These are phyloP conservation scores for Lithophane socia DNA, from an alignment of 2,888 invertebrate genomes.

Conservation along the genomic window DNA sequence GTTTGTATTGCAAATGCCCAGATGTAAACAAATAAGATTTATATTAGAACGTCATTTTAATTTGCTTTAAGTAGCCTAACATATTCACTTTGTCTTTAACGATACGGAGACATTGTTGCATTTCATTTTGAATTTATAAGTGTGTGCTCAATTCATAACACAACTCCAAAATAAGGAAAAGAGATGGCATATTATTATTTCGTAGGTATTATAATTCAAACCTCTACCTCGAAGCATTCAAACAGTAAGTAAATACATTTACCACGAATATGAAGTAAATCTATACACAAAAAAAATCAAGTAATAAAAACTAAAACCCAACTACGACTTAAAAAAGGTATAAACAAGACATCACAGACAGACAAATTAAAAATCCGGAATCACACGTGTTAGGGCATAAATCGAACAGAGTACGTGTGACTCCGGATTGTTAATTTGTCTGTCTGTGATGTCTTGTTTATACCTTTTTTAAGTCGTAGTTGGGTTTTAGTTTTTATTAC, in stretches of 20 bases:
- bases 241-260: constrained; percentile 24
- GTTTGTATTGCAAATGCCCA: background rate
- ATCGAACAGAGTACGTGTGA: no score
- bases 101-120: background rate
- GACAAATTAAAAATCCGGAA: no score
- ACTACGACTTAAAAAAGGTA: no score
- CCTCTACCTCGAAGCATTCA: constrained; percentile 43
- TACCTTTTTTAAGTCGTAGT: no score
- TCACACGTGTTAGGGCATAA: no score
- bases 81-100: background rate
- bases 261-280: constrained; percentile 13
- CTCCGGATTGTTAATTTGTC: no score
- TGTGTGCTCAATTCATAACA: background rate
- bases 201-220: constrained; percentile 3
- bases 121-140: background rate
- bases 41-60: background rate
- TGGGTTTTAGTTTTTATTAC: no score
- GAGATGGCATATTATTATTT: constrained; percentile 8
- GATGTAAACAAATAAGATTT: background rate
- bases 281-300: constrained; percentile 61
- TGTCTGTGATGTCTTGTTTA: no score
- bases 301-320: no score
- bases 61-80: background rate
- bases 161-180: constrained; percentile 1
- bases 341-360: no score